Evolutionary conservation across 2,888 invertebrate genomes (phyloP).

Genomic region (Luffia ferchaultella): DNA sequence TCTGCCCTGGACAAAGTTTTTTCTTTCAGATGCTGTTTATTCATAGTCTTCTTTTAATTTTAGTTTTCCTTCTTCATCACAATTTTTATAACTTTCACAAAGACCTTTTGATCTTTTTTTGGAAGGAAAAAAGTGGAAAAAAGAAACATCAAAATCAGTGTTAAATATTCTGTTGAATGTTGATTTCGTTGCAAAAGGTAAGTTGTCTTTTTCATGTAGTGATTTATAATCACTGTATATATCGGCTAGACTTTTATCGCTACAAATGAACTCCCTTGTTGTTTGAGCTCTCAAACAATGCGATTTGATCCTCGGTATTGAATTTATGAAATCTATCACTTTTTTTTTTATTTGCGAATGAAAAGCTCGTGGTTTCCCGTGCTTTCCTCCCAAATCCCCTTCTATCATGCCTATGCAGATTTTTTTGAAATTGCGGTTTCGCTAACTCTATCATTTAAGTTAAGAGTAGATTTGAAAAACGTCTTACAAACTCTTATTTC

Average conservation of each 20-base stretch:
- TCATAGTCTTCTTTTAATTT: neutral
- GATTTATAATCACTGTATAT: constrained; percentile 8
- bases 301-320: constrained; percentile 13
- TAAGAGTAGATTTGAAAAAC: constrained; percentile 4
- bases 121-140: neutral
- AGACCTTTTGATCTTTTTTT: neutral
- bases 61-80: neutral
- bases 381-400: constrained; percentile 5
- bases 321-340: constrained; percentile 7
- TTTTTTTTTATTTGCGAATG: constrained; percentile 6
- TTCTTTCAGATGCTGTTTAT: constrained; percentile 4
- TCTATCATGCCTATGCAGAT: neutral
- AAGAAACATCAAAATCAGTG: neutral
- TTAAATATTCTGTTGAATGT: neutral
- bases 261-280: neutral
- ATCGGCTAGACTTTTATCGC: constrained; percentile 10
- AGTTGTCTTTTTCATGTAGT: neutral
- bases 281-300: constrained; percentile 16
- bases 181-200: neutral
- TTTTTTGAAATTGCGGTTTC: constrained; percentile 4
- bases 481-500: constrained; percentile 6
- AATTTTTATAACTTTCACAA: neutral
- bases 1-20: constrained; percentile 8
- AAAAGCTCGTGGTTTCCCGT: constrained; percentile 1
- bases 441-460: constrained; percentile 3